Base-by-base conservation (phyloP, 2,888 invertebrate genomes). In the Trichogramma evanescens region DNA sequence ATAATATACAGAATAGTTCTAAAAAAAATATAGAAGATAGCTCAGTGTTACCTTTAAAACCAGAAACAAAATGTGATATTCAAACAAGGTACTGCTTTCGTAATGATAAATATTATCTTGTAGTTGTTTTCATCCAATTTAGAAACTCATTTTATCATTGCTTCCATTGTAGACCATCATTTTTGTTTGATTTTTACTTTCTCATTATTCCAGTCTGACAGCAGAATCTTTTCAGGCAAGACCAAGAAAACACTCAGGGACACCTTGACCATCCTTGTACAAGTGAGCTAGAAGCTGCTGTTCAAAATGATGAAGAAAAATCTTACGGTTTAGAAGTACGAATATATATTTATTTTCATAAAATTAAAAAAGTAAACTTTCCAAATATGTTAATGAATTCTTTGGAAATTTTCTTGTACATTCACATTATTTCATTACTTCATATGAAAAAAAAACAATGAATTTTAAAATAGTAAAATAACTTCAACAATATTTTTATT, bases 161-260 rank as follows among this genome's bases (percentile, higher is more conserved):
- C 40, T 45, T 45, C n/a, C 8, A 9, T 45, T 45, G 45, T n/a
- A 45, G n/a, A 45, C n/a, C n/a, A 43, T 41, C 46, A 52, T 59
- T 49, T 44, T 52, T 58, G 59, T 57, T 65, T 60, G 41, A 49
- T 61, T 62, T 63, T 60, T 61, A 58, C 56, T 56, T 63, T 66
- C 61, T 66, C 61, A 52, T 63, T 56, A 64, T 66, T 66, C 59
- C 64, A 66, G 66, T 66, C 63, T 66, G 64, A 66, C 64, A 58
- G 66, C 59, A 63, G 64, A 66, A 63, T 63, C 61, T 66, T 65
- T 66, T 66, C 65, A 68, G 68, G 63, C 62, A 66, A 53, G 65
- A 63, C 54, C 64, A 61, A 56, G 59, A 48, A 8, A 58, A 65
- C 60, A 54, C 55, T 40, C 64, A 62, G 53, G 44, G 58, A 50